Evolutionary conservation across 2,113 vertebrate species (phyloP), one percentile per base, ranked within the genome.

Genomic region (Acanthisitta chloris): DNA sequence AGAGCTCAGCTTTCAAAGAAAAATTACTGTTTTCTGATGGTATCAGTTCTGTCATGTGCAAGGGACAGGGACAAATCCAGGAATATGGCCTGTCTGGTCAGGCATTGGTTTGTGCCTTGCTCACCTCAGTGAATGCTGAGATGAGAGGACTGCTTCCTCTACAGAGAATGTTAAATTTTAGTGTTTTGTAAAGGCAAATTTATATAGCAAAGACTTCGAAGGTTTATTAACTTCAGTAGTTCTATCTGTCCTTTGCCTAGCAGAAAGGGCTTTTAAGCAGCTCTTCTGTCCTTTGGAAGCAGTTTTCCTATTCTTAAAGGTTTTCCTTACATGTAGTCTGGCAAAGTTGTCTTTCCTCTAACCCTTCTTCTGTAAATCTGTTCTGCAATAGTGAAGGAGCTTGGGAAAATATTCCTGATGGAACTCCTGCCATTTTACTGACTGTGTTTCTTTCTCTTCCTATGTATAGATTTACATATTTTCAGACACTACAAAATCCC

Each of bases 41-140:
- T 19, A 45, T 42, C 13, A 2, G 9, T 81, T 49, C 51, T 38
- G 21, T 3, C 10, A 54, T 1, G 0, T 5, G 4, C 31, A 43
- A 77, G 11, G 42, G 46, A 62, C 4, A 23, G 8, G 10, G 4
- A 1, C 36, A 73, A 14, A 61, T 34, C 21, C 59, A 78, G 21
- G 19, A 23, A 66, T 11, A 38, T 36, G 18, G 13, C 28, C 42
- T 66, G 23, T 46, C 19, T 81, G 3, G 8, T 34, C 18, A 34
- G 18, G 19, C 31, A 4, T 14, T 45, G 9, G 4, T 73, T 49
- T 84, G 31, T 66, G n/a, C 48, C 33, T 76, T 72, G 31, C 25
- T 62, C 19, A 38, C 8, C 6, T 23, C 26, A 77, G 36, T 73
- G 74, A 42, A 40, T 2, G 6, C 34, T 89, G 61, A 79, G 9